phyloP scores from a whole-genome alignment of 2,888 invertebrate genomes.

The Hypomecis punctinalis region DNA sequence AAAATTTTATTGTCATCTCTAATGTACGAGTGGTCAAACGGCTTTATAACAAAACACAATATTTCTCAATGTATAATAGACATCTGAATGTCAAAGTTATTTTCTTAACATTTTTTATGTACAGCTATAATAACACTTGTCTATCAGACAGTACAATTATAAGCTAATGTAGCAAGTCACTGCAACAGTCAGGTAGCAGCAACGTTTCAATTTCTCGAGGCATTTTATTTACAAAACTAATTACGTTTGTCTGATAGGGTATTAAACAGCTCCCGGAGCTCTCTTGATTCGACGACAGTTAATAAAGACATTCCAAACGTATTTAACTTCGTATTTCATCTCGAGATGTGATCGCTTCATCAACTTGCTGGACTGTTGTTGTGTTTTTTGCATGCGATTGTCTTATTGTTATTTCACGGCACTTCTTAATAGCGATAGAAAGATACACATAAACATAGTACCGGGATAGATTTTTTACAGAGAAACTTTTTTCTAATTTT shows the following conservation, averaged over 20 bases:
- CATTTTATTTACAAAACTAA: slow-evolving; percentile 85
- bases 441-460: slow-evolving; percentile 58
- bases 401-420: slow-evolving; percentile 50
- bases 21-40: no score
- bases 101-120: slow-evolving; percentile 13
- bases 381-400: slow-evolving; percentile 53
- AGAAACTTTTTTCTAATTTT: slow-evolving; percentile 64
- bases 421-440: slow-evolving; percentile 57
- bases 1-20: no score
- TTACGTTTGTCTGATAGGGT: slow-evolving; percentile 83
- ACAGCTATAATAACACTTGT: slow-evolving; percentile 47
- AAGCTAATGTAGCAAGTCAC: slow-evolving; percentile 79
- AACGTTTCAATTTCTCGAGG: slow-evolving; percentile 84
- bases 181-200: slow-evolving; percentile 75
- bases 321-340: slow-evolving; percentile 71
- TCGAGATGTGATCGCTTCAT: slow-evolving; percentile 65
- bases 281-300: slow-evolving; percentile 81
- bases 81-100: no score
- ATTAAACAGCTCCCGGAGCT: slow-evolving; percentile 78
- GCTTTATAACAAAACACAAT: no score
- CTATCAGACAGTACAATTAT: slow-evolving; percentile 60
- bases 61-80: no score
- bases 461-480: slow-evolving; percentile 55
- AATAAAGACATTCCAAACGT: slow-evolving; percentile 82
- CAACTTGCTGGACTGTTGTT: slow-evolving; percentile 58